Percentiles rank a stretch among this genome's conserved stretches.
Evolutionary conservation across 64 coral and sea anemone genomes (phyloP).

Genomic region (Stichodactyla mertensii): DNA sequence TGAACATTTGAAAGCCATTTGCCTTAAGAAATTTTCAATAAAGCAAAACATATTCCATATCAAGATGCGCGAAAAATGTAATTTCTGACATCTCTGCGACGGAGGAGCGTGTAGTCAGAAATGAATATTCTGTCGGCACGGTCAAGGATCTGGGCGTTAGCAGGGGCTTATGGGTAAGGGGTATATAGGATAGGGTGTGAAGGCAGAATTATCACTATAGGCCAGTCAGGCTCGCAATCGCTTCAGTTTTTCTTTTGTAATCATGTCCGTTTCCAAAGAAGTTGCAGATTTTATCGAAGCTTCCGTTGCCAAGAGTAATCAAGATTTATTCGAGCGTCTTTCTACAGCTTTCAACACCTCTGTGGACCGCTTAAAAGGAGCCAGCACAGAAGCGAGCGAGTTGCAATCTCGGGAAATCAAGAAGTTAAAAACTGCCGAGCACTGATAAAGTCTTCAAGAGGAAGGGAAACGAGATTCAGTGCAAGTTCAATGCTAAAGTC

Average conservation of each 20-base stretch:
- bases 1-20: no score
- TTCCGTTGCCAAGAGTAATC: neutral
- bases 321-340: neutral
- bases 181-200: neutral
- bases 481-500: neutral
- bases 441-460: neutral
- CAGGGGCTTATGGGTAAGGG: no score
- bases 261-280: neutral
- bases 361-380: neutral
- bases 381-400: neutral
- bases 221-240: neutral
- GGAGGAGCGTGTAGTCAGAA: no score
- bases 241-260: neutral
- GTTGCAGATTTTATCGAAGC: neutral
- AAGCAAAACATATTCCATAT: no score
- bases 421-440: slow-evolving; percentile 7
- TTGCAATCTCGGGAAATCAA: slow-evolving; percentile 7
- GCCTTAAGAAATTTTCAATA: no score
- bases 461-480: slow-evolving; percentile 10
- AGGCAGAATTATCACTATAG: neutral
- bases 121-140: no score
- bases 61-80: no score
- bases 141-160: no score
- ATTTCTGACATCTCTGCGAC: no score
- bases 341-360: neutral